Conservation (phyloP, 2,888 invertebrate species). For the Ochropleura plecta region DNA sequence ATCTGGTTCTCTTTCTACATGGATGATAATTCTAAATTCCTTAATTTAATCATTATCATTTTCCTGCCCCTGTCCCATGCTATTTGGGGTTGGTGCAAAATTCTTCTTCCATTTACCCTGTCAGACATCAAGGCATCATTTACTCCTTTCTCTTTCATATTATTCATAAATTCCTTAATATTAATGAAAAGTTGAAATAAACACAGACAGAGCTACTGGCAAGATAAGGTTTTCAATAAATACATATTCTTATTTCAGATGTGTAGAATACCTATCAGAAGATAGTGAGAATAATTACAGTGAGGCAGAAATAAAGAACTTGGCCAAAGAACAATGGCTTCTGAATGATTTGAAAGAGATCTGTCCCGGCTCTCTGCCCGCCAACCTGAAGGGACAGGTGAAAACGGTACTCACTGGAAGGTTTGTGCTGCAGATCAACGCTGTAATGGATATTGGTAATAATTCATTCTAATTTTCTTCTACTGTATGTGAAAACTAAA, state of each 20-base stretch:
- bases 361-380: slow-evolving; percentile 91
- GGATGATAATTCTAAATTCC: too few species aligned
- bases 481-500: background rate
- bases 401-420: slow-evolving; percentile 88
- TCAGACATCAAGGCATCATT: too few species aligned
- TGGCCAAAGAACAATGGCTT: slow-evolving; percentile 92
- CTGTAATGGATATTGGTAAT: slow-evolving; percentile 91
- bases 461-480: background rate
- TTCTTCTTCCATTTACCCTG: too few species aligned
- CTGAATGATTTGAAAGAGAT: slow-evolving; percentile 92
- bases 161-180: too few species aligned
- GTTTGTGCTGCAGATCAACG: slow-evolving; percentile 92
- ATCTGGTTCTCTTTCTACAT: too few species aligned
- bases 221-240: background rate
- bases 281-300: slow-evolving; percentile 81
- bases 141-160: too few species aligned
- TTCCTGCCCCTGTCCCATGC: too few species aligned
- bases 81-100: too few species aligned
- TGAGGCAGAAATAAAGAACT: slow-evolving; percentile 87
- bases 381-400: slow-evolving; percentile 84
- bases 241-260: slow-evolving; percentile 74
- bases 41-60: too few species aligned
- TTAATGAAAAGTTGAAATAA: too few species aligned
- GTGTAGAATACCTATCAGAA: slow-evolving; percentile 89
- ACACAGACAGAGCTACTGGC: background rate